Conservation (phyloP, 2,888 invertebrate species). For the Melanargia galathea region DNA sequence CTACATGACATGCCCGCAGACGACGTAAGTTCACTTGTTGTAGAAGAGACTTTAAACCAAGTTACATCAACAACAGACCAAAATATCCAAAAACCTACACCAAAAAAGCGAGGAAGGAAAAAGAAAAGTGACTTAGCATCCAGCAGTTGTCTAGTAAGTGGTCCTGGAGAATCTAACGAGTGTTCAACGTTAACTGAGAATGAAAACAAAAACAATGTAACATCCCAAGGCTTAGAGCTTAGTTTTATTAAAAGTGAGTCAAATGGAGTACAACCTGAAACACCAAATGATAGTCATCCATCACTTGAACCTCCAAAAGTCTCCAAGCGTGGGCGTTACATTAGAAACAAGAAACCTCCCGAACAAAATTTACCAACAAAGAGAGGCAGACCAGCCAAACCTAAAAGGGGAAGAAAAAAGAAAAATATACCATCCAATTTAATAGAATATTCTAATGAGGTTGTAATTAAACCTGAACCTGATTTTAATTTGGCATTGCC, state of each 20-base stretch:
- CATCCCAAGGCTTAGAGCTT: neutral
- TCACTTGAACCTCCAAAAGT: neutral
- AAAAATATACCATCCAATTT: conserved; percentile 8
- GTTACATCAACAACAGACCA: conserved; percentile 11
- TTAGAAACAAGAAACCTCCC: neutral
- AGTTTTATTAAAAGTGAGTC: neutral
- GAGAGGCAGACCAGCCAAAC: conserved; percentile 6
- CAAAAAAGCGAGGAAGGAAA: conserved; percentile 28
- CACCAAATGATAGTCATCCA: neutral
- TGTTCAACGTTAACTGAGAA: neutral
- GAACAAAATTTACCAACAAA: neutral
- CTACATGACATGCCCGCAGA: conserved; percentile 28
- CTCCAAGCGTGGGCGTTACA: neutral
- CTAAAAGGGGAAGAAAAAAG: conserved; percentile 12
- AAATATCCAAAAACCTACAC: conserved; percentile 11
- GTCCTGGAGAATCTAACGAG: neutral
- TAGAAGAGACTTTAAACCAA: conserved; percentile 13
- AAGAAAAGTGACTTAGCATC: conserved; percentile 21
- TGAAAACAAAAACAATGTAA: conserved; percentile 12
- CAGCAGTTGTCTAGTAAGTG: conserved; percentile 1
- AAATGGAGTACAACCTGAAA: neutral
- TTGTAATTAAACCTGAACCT: conserved; percentile 1
- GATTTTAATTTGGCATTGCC: neutral
- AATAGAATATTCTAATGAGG: conserved; percentile 13
- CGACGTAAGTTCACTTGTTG: conserved; percentile 15